Percentiles rank a stretch among this genome's conserved stretches.
These are phyloP conservation scores for Halisarca cf. caerulea DNA, from an alignment of 37 sponge, comb jelly and placozoan species.

Conservation along the genomic window DNA sequence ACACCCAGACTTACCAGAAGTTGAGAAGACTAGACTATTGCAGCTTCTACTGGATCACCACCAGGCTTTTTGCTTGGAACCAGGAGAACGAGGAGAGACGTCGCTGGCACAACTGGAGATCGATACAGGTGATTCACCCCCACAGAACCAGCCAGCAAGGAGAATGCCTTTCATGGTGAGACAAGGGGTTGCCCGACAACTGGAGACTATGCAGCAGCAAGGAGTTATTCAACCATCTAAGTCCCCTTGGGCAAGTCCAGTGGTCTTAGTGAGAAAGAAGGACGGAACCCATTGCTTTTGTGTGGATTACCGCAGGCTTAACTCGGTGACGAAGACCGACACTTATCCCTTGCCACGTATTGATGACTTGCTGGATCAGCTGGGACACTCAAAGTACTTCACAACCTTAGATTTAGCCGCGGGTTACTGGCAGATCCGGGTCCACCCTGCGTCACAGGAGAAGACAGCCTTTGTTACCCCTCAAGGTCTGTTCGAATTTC, in stretches of 20 bases:
- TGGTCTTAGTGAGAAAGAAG: slow-evolving; percentile 48
- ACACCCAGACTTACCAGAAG: too few species aligned
- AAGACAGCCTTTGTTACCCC: slow-evolving; percentile 22
- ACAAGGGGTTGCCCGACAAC: slow-evolving; percentile 34
- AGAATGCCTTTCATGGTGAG: slow-evolving; percentile 39
- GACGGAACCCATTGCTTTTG: slow-evolving; percentile 17
- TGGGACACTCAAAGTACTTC: slow-evolving; percentile 34
- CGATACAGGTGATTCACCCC: slow-evolving; percentile 48
- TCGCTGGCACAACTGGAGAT: slow-evolving; percentile 43
- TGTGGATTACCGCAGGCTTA: slow-evolving; percentile 36
- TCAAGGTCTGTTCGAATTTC: slow-evolving; percentile 20
- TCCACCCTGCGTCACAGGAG: slow-evolving; percentile 39
- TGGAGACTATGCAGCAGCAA: slow-evolving; percentile 37
- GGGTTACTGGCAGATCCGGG: slow-evolving; percentile 47
- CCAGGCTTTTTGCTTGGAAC: slow-evolving; percentile 16
- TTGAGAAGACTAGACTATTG: not conserved
- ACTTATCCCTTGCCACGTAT: slow-evolving; percentile 42
- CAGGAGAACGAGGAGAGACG: slow-evolving; percentile 47
- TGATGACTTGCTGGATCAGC: slow-evolving; percentile 51
- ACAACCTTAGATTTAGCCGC: slow-evolving; percentile 35
- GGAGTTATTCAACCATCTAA: slow-evolving; percentile 34
- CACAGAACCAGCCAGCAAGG: slow-evolving; percentile 29
- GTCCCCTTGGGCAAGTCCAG: slow-evolving; percentile 40
- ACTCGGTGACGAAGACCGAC: slow-evolving; percentile 48
- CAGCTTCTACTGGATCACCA: not conserved